Evolutionary conservation across 2,888 invertebrate species (phyloP).

Genomic region (Cosmia trapezina): DNA sequence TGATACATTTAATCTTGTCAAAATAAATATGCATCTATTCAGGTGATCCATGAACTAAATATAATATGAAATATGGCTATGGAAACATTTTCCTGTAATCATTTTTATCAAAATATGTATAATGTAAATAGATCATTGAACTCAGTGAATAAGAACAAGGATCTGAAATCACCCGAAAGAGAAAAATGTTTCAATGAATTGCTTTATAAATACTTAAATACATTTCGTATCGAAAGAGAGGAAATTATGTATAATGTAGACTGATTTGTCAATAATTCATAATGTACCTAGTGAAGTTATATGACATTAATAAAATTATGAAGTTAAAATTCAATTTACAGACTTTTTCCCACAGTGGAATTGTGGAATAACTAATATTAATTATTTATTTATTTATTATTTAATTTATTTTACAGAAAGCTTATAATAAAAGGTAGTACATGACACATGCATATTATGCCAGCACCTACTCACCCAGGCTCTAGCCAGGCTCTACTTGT

Average conservation of each 20-base stretch:
- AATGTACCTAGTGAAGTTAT: not conserved
- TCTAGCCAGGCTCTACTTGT: too few relatives aligned
- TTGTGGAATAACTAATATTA: not conserved
- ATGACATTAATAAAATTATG: not conserved
- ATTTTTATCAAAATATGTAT: not conserved
- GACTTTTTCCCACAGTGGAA: not conserved
- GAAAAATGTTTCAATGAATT: constrained; percentile 5
- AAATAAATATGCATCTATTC: constrained; percentile 4
- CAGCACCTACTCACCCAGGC: not conserved
- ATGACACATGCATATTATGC: not conserved
- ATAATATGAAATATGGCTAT: not conserved
- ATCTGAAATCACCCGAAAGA: not conserved
- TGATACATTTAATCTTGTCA: not conserved
- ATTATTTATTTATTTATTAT: too few relatives aligned
- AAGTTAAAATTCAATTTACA: not conserved
- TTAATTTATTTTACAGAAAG: too few relatives aligned
- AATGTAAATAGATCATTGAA: constrained; percentile 8
- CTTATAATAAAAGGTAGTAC: not conserved
- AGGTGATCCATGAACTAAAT: not conserved
- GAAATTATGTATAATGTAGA: not conserved
- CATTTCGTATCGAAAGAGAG: not conserved
- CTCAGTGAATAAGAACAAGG: constrained; percentile 13
- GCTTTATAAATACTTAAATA: not conserved
- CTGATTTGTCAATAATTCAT: not conserved
- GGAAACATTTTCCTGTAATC: not conserved